Conservation (phyloP, 2,888 invertebrate genomes). For the Cryptus viduatorius region DNA sequence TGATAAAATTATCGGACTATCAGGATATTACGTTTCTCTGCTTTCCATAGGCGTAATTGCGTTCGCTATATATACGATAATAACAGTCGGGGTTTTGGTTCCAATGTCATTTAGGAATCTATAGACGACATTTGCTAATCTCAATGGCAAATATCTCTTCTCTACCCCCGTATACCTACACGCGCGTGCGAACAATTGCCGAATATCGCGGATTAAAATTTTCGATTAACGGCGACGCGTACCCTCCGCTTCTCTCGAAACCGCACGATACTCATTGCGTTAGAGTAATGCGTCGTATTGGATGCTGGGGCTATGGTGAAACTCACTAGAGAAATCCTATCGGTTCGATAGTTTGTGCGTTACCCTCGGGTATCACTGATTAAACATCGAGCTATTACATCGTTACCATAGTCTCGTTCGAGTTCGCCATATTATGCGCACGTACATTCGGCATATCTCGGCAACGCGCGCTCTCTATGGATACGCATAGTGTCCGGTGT, state of each 20-base stretch:
- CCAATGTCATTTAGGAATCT: constrained; percentile 36
- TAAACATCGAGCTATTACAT: constrained; percentile 39
- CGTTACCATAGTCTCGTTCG: background rate
- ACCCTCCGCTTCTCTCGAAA: constrained; percentile 25
- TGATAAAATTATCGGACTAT: no score
- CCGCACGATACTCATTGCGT: constrained; percentile 22
- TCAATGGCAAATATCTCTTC: background rate
- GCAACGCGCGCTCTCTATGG: background rate
- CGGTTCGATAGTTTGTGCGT: constrained; percentile 42
- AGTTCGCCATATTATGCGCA: background rate
- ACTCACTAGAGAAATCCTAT: background rate
- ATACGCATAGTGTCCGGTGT: background rate
- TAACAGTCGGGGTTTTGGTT: constrained; percentile 41
- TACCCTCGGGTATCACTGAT: constrained; percentile 46
- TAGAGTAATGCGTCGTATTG: constrained; percentile 38
- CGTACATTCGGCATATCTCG: constrained; percentile 5
- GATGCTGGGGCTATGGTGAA: constrained; percentile 13
- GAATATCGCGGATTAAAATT: constrained; percentile 46
- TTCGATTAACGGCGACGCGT: constrained; percentile 57
- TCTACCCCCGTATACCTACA: background rate
- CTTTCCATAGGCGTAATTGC: constrained; percentile 15
- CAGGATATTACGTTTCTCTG: background rate
- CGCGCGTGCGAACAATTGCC: background rate
- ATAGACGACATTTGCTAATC: constrained; percentile 18
- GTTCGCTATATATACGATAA: constrained; percentile 55